Base-by-base conservation (phyloP, 2,888 invertebrate species). In the Sinodicranocentrus sp. region DNA sequence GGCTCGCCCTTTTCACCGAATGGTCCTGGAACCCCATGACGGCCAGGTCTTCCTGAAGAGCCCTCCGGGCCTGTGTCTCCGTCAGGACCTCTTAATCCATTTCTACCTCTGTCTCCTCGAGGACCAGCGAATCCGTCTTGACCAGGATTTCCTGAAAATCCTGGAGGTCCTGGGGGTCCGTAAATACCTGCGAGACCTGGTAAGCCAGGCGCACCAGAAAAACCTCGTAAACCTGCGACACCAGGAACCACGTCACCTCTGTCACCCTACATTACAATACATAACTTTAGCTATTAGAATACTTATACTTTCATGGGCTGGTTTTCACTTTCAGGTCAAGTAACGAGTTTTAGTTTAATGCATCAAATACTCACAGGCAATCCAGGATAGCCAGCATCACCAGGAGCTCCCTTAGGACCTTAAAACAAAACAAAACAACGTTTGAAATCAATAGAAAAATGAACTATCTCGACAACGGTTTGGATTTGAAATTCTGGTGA, bases 151-250 rank as follows among this genome's bases (percentile, higher is more conserved):
- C 91, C 91, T 23, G 89, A 72, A 89, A 73, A 39, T n/a, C 87
- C 88, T 15, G 85, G 82, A 0, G 61, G 26, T 13, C 88, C 88
- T 39, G 86, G 75, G 17, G 86, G 85, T 2, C 87, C 61, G 28
- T 89, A 88, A 87, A 90, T 90, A 61, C 92, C 94, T 77, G 90
- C 89, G n/a, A 90, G 89, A 78, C 95, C 95, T 1, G 89, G 89
- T 17, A 92, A 91, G 87, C 95, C 95, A 71, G 92, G 91, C 72
- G 91, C 91, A 78, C 95, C 95, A 89, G 93, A 93, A 23, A 89
- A 80, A 0, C 94, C 94, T 15, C 89, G 85, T 5, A 89, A 82
- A 17, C 93, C 92, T 88, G 93, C 92, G 26, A 90, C 88, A 19
- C 91, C 91, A 78, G 90, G 91, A 43, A 92, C 92, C 61, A 92